phyloP scores from a whole-genome alignment of 2,113 vertebrate genomes.

The Poeciliopsis occidentalis region DNA sequence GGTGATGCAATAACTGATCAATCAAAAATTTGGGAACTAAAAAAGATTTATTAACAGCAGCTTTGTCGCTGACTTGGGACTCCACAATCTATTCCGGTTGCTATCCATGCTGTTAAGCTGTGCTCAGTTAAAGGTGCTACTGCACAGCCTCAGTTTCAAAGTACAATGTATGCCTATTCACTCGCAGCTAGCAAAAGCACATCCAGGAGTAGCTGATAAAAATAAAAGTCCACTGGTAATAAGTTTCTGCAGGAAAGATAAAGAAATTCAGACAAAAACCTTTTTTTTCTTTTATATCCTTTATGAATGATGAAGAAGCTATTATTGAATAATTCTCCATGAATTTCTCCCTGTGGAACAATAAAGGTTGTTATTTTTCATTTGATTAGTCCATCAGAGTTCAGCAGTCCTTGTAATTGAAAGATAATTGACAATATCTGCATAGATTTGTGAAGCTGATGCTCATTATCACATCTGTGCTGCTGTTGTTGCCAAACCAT shows the following conservation, averaged over 20 bases:
- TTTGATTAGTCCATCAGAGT: conserved; percentile 13
- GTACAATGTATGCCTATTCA: not conserved
- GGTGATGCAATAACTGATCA: too few species aligned
- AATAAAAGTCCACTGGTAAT: not conserved
- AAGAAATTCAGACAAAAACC: not conserved
- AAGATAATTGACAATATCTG: conserved; percentile 25
- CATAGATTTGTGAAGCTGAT: conserved; percentile 2
- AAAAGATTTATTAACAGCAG: too few species aligned
- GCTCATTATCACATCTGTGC: conserved; percentile 19
- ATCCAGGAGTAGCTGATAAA: not conserved
- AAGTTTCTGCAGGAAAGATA: not conserved
- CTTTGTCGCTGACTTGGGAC: too few species aligned
- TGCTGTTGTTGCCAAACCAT: not conserved
- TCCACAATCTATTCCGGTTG: too few species aligned
- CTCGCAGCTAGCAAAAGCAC: not conserved
- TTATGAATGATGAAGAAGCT: not conserved
- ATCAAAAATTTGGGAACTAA: too few species aligned
- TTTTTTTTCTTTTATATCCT: not conserved
- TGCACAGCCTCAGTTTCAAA: not conserved
- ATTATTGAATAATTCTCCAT: not conserved
- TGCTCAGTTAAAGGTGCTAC: not conserved
- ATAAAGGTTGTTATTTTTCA: not conserved
- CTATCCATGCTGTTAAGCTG: not conserved
- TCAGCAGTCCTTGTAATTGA: conserved; percentile 1
- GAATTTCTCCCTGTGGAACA: too few species aligned